A percentile compares a stretch with the other conserved stretches of the same genome.
Conservation (phyloP, 2,113 vertebrate genomes). For the Natator depressus region DNA sequence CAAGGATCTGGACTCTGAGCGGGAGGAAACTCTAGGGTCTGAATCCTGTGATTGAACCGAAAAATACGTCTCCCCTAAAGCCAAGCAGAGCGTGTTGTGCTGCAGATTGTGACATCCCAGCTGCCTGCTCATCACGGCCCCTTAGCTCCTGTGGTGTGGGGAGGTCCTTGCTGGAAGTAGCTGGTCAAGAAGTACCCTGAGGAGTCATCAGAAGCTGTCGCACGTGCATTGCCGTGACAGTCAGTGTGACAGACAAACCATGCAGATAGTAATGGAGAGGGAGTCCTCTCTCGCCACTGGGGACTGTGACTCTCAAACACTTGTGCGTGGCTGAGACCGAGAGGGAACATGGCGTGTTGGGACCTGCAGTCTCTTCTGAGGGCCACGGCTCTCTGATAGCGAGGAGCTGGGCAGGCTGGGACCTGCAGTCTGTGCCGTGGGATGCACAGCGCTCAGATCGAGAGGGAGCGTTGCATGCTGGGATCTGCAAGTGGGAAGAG, state of each 20-base stretch:
- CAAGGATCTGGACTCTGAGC: neutral
- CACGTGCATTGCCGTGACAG: neutral
- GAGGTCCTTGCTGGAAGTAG: neutral
- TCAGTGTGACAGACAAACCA: neutral
- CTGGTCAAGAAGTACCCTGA: neutral
- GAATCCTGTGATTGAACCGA: neutral
- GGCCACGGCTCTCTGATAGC: neutral
- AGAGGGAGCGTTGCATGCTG: neutral
- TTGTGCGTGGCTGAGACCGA: neutral
- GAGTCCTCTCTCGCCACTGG: neutral
- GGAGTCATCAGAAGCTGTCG: neutral
- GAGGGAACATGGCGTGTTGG: neutral
- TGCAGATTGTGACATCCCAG: neutral
- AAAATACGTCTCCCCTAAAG: neutral
- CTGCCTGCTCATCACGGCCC: neutral
- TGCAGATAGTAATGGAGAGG: neutral
- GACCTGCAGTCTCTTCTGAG: neutral
- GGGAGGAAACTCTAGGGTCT: neutral
- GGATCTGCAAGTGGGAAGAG: neutral
- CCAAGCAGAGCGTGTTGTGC: neutral
- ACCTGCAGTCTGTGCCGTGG: rapidly evolving
- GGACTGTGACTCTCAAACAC: neutral
- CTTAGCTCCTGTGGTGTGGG: neutral
- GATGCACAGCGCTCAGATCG: neutral
- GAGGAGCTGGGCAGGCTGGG: neutral